Base-by-base conservation (phyloP, 2,797 vertebrate genomes). In the Oreonectes daqikongensis region DNA sequence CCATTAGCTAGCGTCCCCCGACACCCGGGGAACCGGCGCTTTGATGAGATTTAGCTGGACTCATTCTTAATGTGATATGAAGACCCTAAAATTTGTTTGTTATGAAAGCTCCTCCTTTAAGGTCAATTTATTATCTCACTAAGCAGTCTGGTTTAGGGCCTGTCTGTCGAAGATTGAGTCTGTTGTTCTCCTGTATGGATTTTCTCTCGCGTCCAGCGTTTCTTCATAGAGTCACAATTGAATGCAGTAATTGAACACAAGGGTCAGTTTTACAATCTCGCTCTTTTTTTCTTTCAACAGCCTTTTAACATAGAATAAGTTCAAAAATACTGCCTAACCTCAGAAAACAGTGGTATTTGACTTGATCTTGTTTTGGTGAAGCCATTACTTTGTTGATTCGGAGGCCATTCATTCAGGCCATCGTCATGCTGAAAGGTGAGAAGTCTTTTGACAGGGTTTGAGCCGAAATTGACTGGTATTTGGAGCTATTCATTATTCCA, bases 1-100 rank as follows among this genome's bases (percentile, higher is more conserved):
- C 77, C 83, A 83, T 87, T 90, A 87, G 80, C 77, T 48, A 48
- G 30, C 57, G 69, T 80, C 80, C 84, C 83, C 79, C 82, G 74
- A 69, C 65, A 75, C 65, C 59, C n/a, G n/a, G 26, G 75, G 78
- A 44, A 71, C 78, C 66, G 42, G 69, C 57, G 67, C 69, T 82
- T 67, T 15, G 52, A 72, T 72, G 75, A 84, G 75, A 84, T 83
- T 83, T 78, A 67, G 60, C 83, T 80, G 63, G 69, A 57, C 72
- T 87, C 83, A 75, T 67, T 78, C 74, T 80, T 89, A 89, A 87
- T 89, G 79, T 72, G 81, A 90, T 85, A 84, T 86, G 85, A 90
- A 89, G 83, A 90, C 88, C 86, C 84, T 86, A 89, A 89, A 89
- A 91, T 90, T 72, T 88, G 84, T 79, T 86, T 85, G 75, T 85